Base-by-base conservation (phyloP, 2,797 vertebrate genomes). In the Sebastes iracundus region DNA sequence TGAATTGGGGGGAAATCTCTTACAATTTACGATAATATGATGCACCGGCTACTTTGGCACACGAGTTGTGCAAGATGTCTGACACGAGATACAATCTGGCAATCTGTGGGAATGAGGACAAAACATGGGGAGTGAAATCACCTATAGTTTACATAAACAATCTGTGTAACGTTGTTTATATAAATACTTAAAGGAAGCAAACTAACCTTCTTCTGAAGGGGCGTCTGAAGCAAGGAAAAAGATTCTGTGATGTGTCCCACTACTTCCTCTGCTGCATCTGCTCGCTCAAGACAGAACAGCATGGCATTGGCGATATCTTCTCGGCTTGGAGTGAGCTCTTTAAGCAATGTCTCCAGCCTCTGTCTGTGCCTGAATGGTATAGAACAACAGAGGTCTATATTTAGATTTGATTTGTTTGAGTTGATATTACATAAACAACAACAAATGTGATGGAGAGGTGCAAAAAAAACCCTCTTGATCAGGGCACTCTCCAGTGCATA, bases 21-120 rank as follows among this genome's bases (percentile, higher is more conserved):
- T 94, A 96, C 96, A 94, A 96, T 96, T 96, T 97, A 35, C 96
- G 93, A 86, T 96, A 97, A 92, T 97, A 96, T 3, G 96, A 96
- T 4, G 96, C 96, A 65, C 96, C 95, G 7, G 95, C 91, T 33
- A 96, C 96, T 95, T 97, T 97, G 89, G 96, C 96, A 88, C 95
- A 96, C 0, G 96, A 96, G 87, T 97, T 97, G 91, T 96, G 94
- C 77, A 97, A 90, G 79, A 97, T 91, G 79, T 97, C 96, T 0
- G 96, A 97, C 66, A 96, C 95, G 1, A 97, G 94, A 82, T 96
- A 97, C 61, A 97, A 87, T 72, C 95, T 93, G 58, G 96, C 95
- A 23, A 97, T 91, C 96, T 97, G 89, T 52, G 65, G 62, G 32
- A 76, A 73, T 7, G 4, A 72, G 1, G 52, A 62, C 5, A 60